Conservation (phyloP, 2,113 vertebrate genomes). For the Columba livia region DNA sequence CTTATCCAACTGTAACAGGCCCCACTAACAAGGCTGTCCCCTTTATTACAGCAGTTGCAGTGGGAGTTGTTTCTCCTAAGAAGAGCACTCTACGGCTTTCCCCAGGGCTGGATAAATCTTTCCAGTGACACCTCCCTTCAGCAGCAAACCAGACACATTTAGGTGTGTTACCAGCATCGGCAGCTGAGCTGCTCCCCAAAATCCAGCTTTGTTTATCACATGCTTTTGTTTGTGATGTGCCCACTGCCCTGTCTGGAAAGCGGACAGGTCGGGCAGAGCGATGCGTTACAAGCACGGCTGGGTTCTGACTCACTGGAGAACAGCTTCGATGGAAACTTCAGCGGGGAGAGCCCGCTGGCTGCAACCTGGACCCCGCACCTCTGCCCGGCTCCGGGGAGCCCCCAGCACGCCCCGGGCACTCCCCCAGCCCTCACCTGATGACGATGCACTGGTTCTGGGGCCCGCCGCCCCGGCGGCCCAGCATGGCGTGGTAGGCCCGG, state of each 20-base stretch:
- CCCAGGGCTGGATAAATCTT: neutral
- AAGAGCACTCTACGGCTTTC: neutral
- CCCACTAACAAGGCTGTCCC: too few relatives aligned
- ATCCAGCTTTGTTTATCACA: neutral
- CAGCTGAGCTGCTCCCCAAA: neutral
- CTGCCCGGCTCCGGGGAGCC: neutral
- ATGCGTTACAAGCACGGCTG: accelerated
- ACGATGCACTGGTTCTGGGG: constrained; percentile 72
- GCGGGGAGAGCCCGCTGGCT: accelerated
- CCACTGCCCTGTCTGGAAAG: neutral
- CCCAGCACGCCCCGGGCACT: neutral
- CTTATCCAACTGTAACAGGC: too few relatives aligned
- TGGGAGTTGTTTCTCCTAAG: accelerated
- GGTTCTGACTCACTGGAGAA: neutral
- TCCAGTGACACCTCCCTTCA: neutral
- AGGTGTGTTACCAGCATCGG: accelerated
- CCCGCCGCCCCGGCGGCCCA: constrained; percentile 29
- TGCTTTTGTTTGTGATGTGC: accelerated
- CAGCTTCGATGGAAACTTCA: accelerated
- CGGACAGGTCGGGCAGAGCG: accelerated
- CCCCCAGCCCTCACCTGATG: constrained; percentile 64
- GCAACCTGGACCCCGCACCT: accelerated
- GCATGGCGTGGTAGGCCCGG: constrained; percentile 70
- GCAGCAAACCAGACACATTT: accelerated
- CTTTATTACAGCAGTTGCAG: neutral